phyloP scores from a whole-genome alignment of 2,888 invertebrate genomes.

The Rhogogaster chlorosoma region DNA sequence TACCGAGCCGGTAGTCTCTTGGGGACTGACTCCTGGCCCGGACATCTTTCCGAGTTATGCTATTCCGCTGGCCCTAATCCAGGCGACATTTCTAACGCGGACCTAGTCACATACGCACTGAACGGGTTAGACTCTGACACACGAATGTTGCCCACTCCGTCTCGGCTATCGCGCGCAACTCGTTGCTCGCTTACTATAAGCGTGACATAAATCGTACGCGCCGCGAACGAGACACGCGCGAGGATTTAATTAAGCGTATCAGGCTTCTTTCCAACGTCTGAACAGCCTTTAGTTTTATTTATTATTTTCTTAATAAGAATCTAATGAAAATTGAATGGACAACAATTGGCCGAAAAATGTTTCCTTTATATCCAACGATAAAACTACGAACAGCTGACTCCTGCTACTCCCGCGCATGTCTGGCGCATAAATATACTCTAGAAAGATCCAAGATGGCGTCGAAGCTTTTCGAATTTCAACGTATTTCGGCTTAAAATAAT shows the following conservation, averaged over 20 bases:
- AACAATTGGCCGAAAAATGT: neutral
- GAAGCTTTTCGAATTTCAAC: neutral
- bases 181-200: neutral
- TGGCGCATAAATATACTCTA: neutral
- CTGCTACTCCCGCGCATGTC: neutral
- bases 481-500: neutral
- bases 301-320: too few relatives aligned
- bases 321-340: neutral
- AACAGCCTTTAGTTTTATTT: too few relatives aligned
- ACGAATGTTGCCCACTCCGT: neutral
- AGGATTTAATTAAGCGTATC: too few relatives aligned
- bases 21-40: slow-evolving; percentile 67
- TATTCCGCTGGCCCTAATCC: slow-evolving; percentile 11
- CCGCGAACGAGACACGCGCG: neutral
- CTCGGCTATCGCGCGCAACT: neutral
- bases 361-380: neutral
- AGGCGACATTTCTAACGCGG: slow-evolving; percentile 63
- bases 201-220: neutral
- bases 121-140: neutral
- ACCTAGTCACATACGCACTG: slow-evolving; percentile 63
- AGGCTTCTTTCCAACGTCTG: too few relatives aligned
- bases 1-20: slow-evolving; percentile 62
- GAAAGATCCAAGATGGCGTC: neutral
- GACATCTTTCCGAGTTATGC: slow-evolving; percentile 69
- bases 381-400: neutral